Evolutionary conservation across 2,797 vertebrate species (phyloP).

Genomic region (Spheniscus humboldti): DNA sequence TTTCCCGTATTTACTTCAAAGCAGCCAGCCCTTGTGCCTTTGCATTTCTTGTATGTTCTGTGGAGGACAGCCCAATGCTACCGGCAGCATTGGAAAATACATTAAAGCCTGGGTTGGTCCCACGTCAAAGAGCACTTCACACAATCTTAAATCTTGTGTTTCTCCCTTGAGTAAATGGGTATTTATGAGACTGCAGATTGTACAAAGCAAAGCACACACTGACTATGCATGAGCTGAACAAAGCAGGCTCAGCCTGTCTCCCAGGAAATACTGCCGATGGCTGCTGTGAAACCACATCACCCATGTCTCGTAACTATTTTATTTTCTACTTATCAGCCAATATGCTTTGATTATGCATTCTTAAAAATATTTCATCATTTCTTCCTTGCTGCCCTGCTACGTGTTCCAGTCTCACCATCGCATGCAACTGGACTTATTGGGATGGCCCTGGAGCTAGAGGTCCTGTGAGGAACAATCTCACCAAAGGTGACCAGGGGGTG

Average conservation of each 20-base stretch:
- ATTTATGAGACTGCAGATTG: not conserved
- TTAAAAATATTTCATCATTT: not conserved
- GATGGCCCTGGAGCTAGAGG: not conserved
- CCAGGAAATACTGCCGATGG: not conserved
- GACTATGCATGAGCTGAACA: not conserved
- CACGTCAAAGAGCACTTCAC: not conserved
- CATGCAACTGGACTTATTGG: not conserved
- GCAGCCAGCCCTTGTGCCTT: not conserved
- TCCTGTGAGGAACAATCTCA: not conserved
- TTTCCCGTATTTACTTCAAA: constrained; percentile 4
- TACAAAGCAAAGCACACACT: not conserved
- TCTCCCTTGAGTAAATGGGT: not conserved
- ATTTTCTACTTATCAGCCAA: not conserved
- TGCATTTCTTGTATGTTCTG: not conserved
- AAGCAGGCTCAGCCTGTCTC: not conserved
- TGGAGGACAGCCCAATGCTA: not conserved
- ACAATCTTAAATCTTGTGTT: not conserved
- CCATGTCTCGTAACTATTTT: not conserved
- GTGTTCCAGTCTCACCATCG: not conserved
- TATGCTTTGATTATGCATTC: not conserved
- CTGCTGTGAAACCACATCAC: not conserved
- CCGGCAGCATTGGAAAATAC: not conserved
- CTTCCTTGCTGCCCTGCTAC: not conserved
- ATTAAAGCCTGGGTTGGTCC: not conserved
- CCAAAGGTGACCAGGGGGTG: not conserved